Evolutionary conservation across 2,888 invertebrate genomes (phyloP).

Genomic region (Patella pellucida): DNA sequence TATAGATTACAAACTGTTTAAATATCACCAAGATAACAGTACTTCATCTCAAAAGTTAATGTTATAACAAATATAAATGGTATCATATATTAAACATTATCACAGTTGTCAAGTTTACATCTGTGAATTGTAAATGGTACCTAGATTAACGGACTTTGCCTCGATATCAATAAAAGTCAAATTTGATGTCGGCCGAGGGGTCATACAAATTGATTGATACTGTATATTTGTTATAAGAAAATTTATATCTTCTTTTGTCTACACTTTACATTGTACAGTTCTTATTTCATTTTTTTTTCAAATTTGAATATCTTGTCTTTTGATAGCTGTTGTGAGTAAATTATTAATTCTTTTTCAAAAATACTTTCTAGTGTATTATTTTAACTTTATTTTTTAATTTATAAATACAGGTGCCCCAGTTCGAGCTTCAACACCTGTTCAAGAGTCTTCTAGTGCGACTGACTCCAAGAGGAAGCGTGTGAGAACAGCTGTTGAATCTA

Average conservation of each 20-base stretch:
- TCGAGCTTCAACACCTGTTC: slow-evolving; percentile 26
- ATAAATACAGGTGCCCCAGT: slow-evolving; percentile 27
- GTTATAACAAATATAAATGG: no score
- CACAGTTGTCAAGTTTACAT: no score
- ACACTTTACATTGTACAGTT: neutral
- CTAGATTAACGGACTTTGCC: slow-evolving; percentile 3
- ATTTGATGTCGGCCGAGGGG: slow-evolving; percentile 9
- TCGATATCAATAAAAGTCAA: neutral
- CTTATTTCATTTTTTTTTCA: neutral
- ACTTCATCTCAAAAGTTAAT: no score
- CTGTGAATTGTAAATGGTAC: neutral
- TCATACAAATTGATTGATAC: neutral
- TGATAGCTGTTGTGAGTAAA: no score
- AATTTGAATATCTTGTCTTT: no score
- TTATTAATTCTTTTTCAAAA: no score
- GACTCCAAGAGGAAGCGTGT: slow-evolving; percentile 45
- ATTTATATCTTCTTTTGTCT: no score
- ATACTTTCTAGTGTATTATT: no score
- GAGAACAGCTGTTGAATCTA: slow-evolving; percentile 31
- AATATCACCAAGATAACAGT: no score
- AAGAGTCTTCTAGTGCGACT: slow-evolving; percentile 30
- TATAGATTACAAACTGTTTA: no score
- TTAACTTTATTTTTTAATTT: neutral
- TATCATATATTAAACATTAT: no score
- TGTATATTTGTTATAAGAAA: no score